A percentile compares a stretch with the other conserved stretches of the same genome.
Conservation (phyloP, 2,797 vertebrate species). For the Parauchenoglanis punctatus region DNA sequence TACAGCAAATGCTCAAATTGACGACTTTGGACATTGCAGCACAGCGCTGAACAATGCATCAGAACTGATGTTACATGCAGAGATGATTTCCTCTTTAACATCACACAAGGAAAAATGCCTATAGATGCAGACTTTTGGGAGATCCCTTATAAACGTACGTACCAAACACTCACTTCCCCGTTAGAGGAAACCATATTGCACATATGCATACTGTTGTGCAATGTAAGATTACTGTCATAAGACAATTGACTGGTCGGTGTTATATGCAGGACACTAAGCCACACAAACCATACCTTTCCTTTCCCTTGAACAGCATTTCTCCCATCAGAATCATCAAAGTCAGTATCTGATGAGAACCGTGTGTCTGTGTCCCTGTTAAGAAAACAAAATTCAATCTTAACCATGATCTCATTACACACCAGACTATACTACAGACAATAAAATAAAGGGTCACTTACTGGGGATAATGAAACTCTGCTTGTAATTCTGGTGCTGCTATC, state of each 20-base stretch:
- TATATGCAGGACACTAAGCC: not conserved
- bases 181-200: no score
- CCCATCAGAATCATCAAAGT: conserved; percentile 92
- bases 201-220: not conserved
- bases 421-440: not conserved
- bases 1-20: no score
- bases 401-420: not conserved
- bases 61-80: no score
- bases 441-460: conserved; percentile 64
- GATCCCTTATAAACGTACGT: no score
- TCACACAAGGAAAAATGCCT: no score
- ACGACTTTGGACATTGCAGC: no score
- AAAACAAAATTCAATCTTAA: conserved; percentile 31
- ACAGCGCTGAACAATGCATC: no score
- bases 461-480: conserved; percentile 72
- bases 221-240: not conserved
- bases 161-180: not conserved
- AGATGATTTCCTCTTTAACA: no score
- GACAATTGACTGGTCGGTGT: not conserved
- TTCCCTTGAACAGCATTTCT: conserved; percentile 86
- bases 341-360: conserved; percentile 94
- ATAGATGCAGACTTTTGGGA: no score
- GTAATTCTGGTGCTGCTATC: conserved; percentile 78
- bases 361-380: conserved; percentile 89
- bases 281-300: conserved; percentile 77